A percentile compares a stretch with the other conserved stretches of the same genome.
These are phyloP conservation scores for Labeo rohita DNA, from an alignment of 2,113 vertebrate species.

Conservation along the genomic window DNA sequence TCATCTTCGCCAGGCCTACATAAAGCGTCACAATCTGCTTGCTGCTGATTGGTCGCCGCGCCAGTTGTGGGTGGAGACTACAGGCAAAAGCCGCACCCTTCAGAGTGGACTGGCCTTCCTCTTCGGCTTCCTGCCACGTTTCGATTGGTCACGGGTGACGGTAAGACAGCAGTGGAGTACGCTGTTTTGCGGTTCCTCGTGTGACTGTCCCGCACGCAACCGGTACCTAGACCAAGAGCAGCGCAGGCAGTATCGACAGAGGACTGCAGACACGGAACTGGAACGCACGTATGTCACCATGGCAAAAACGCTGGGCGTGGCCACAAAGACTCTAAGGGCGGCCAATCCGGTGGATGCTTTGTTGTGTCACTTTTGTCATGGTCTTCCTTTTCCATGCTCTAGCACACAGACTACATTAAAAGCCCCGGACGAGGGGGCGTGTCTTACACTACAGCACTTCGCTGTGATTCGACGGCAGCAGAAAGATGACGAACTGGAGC, in stretches of 20 bases:
- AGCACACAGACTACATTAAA: slow-evolving; percentile 40
- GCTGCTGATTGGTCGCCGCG: slow-evolving; percentile 78
- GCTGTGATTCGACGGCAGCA: slow-evolving; percentile 91
- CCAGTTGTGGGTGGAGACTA: slow-evolving; percentile 93
- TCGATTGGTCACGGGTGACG: slow-evolving; percentile 87
- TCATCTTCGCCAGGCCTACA: slow-evolving; percentile 84
- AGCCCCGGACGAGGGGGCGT: slow-evolving; percentile 65
- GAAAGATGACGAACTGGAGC: slow-evolving; percentile 87
- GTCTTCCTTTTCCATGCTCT: slow-evolving; percentile 88
- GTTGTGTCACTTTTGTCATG: slow-evolving; percentile 93
- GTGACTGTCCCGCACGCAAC: slow-evolving; percentile 90
- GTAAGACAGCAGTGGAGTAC: slow-evolving; percentile 91
- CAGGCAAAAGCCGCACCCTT: slow-evolving; percentile 91
- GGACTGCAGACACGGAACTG: slow-evolving; percentile 81
- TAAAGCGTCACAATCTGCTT: slow-evolving; percentile 84
- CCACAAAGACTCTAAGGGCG: slow-evolving; percentile 85
- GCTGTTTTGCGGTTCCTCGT: slow-evolving; percentile 88
- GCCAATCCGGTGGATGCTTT: slow-evolving; percentile 94
- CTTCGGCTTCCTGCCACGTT: slow-evolving; percentile 86
- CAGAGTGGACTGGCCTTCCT: slow-evolving; percentile 92
- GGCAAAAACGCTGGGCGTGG: slow-evolving; percentile 86
- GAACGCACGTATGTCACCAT: slow-evolving; percentile 87
- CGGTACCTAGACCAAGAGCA: slow-evolving; percentile 91
- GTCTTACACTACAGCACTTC: slow-evolving; percentile 87
- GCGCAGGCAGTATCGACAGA: slow-evolving; percentile 86